Base-by-base conservation (phyloP, 2,888 invertebrate genomes). In the Ashinkailepas kermadecensis region DNA sequence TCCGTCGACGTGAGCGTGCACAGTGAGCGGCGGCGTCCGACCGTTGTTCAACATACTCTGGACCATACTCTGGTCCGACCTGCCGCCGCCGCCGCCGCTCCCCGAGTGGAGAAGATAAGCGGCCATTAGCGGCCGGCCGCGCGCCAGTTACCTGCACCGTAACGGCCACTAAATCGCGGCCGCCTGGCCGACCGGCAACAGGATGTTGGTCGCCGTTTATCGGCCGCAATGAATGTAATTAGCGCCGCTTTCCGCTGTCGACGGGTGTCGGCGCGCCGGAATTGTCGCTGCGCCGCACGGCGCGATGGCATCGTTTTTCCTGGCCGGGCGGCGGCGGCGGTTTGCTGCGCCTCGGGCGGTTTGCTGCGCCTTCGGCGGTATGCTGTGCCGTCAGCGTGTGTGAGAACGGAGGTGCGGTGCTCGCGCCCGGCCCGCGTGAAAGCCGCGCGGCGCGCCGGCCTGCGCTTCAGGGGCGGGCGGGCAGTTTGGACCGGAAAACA, bases 161-260 rank as follows among this genome's bases (percentile, higher is more conserved):
- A 74, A 74, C 23, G 74, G 54, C 18, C 74, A 54, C 6, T 9
- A 21, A 56, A 65, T n/a, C 74, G 39, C 54, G 39, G 54, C 56
- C 56, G 74, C 3, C 25, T 13, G 15, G 70, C 70, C 70, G 15
- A 13, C 70, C 6, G 8, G 70, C 15, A 62, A 18, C 62, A 62
- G 25, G 70, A 70, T 67, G 70, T 39, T 39, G 15, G 39, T 39
- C 25, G 39, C 70, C 15, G 39, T 23, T 39, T 70, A 70, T 70
- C 39, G 39, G 39, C 6, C 15, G 70, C 25, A 70, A 39, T 12
- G 70, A 15, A 70, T 70, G 70, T 70, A 39, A 70, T 70, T 70
- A 70, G 23, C 70, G 70, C 7, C 15, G 15, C 39, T 70, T 70
- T 70, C 70, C 39, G 39, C 23, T 70, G 70, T 70, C 70, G 82